phyloP scores from a whole-genome alignment of 1,140 invertebrate genomes.

The Brachionus rotundiformis region DNA sequence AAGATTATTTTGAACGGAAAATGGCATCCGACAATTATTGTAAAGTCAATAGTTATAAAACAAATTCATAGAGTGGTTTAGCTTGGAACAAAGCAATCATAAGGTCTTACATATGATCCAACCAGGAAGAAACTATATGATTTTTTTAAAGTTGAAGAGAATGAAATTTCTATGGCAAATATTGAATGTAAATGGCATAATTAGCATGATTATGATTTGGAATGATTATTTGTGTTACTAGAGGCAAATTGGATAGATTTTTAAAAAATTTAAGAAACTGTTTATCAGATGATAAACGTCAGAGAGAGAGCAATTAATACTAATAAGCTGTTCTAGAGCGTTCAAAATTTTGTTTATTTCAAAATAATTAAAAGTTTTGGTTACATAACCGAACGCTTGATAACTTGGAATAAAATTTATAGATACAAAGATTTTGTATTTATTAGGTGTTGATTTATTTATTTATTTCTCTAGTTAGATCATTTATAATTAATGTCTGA shows the following conservation, averaged over 20 bases:
- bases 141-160: neutral
- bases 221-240: slow-evolving; percentile 5
- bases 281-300: slow-evolving; percentile 12
- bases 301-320: neutral
- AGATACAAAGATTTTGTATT: neutral
- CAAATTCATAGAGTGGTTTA: neutral
- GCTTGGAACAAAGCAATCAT: neutral
- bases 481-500: neutral
- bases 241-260: neutral
- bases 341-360: neutral
- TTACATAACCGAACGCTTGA: neutral
- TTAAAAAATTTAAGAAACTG: neutral
- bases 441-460: slow-evolving; percentile 3
- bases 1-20: too few relatives aligned
- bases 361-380: neutral
- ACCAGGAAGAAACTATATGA: neutral
- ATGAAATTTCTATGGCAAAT: neutral
- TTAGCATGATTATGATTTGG: neutral
- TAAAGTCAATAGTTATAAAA: neutral
- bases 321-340: neutral
- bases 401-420: neutral
- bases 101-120: neutral
- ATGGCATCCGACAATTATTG: too few relatives aligned
- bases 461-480: neutral
- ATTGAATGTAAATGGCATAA: neutral